These are phyloP conservation scores for Austrolebias charrua DNA, from an alignment of 2,797 vertebrate genomes.

Conservation along the genomic window DNA sequence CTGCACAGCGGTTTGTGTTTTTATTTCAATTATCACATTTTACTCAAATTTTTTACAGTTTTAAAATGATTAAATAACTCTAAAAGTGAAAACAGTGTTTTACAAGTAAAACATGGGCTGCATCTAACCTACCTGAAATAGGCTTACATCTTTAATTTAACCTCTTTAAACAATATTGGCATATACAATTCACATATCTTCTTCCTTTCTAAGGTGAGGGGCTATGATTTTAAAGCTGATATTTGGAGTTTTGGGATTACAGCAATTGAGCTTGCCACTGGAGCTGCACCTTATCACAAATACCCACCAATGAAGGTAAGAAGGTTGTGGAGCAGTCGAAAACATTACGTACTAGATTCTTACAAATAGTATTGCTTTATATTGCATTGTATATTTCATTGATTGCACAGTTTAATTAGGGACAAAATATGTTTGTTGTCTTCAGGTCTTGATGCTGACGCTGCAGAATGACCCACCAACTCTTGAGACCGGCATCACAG, in stretches of 20 bases:
- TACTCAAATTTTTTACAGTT: no score
- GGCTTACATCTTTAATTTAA: background rate
- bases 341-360: no score
- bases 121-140: no score
- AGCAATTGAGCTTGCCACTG: constrained; percentile 93
- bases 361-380: no score
- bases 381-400: no score
- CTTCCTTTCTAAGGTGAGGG: constrained; percentile 83
- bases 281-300: constrained; percentile 95
- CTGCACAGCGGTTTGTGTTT: no score
- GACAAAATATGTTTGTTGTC: constrained; percentile 4
- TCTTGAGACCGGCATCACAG: constrained; percentile 94
- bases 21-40: no score
- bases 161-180: background rate
- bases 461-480: constrained; percentile 93
- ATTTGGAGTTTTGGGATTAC: constrained; percentile 98
- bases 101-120: no score
- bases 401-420: background rate
- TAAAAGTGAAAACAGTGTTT: no score
- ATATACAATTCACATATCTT: background rate
- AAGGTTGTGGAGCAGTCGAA: no score
- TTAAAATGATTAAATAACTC: no score
- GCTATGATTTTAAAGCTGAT: constrained; percentile 96
- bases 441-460: constrained; percentile 94
- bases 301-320: constrained; percentile 94